Evolutionary conservation across 2,888 invertebrate species (phyloP).

Genomic region (Galeruca laticollis): DNA sequence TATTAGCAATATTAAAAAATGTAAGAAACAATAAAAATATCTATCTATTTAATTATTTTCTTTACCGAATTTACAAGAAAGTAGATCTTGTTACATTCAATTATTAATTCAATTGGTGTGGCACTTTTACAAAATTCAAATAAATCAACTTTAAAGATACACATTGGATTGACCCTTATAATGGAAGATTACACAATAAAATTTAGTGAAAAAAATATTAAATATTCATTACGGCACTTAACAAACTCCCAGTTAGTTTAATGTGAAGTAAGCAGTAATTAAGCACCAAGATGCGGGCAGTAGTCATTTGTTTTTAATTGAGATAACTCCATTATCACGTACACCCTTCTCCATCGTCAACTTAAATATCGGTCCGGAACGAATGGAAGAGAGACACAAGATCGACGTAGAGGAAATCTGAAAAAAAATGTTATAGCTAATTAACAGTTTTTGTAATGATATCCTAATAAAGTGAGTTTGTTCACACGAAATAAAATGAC

Average conservation of each 20-base stretch:
- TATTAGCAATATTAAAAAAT: no score
- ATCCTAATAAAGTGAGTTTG: constrained; percentile 65
- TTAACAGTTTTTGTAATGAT: constrained; percentile 65
- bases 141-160: background rate
- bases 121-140: background rate
- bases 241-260: constrained; percentile 55
- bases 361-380: background rate
- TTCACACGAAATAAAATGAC: constrained; percentile 61
- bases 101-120: background rate
- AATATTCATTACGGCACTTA: constrained; percentile 57
- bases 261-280: constrained; percentile 58
- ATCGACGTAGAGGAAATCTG: constrained; percentile 27
- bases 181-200: constrained; percentile 37
- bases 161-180: constrained; percentile 45
- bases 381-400: constrained; percentile 29
- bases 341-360: constrained; percentile 33
- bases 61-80: no score
- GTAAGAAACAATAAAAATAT: no score
- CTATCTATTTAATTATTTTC: no score
- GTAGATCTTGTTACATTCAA: no score
- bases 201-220: constrained; percentile 51
- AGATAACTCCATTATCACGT: constrained; percentile 54
- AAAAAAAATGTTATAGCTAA: constrained; percentile 47
- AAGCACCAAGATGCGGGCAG: constrained; percentile 60
- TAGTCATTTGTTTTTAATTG: constrained; percentile 60